Evolutionary conservation across 1,140 invertebrate species (phyloP), one percentile per base, ranked within the genome.

Genomic region (Bactericera cockerelli): DNA sequence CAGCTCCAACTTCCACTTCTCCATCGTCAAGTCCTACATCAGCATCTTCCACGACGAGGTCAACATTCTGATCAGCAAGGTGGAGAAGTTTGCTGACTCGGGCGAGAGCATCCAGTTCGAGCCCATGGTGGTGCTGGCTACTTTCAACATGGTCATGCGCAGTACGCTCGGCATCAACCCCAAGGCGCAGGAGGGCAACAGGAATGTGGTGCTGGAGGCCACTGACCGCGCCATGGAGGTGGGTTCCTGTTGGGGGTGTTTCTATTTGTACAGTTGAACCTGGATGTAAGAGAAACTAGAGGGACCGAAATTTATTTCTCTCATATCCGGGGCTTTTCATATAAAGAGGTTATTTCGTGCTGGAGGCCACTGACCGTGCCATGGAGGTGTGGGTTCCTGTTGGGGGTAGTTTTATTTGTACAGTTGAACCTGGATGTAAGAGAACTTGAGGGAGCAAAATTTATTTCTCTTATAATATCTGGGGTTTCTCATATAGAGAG

Each of bases 1-100:
- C 42, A 49, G 42, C 22, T 49, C 42, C 8, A 49, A 49, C 42
- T 49, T 49, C 22, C 42, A 49, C 42, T 49, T 49, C 22, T 49
- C 42, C 6, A 49, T 49, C 22, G 42, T 49, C 42, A 49, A 49
- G 22, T 49, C 42, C 3, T 49, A 49, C 42, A 49, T 49, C n/a
- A 49, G 42, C 19, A 49, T 49, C n/a, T 49, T 49, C 22, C 19
- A 49, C n/a, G 42, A 49, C 19, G 42, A 49, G 22, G 42, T 49
- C 3, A 49, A 49, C 22, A 49, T 49, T n/a, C 22, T 49, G 22
- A 49, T 49, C 4, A n/a, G 19, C n/a, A 49, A 49, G 22, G 19
- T 49, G n/a, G 42, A 49, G n/a, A 49, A 49, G 42, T 49, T 10
- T 49, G 42, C n/a, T 49, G 42, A 49, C 42, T 10, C 4, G 6